Base-by-base conservation (phyloP, 2,113 vertebrate species). In the Engystomops pustulosus region DNA sequence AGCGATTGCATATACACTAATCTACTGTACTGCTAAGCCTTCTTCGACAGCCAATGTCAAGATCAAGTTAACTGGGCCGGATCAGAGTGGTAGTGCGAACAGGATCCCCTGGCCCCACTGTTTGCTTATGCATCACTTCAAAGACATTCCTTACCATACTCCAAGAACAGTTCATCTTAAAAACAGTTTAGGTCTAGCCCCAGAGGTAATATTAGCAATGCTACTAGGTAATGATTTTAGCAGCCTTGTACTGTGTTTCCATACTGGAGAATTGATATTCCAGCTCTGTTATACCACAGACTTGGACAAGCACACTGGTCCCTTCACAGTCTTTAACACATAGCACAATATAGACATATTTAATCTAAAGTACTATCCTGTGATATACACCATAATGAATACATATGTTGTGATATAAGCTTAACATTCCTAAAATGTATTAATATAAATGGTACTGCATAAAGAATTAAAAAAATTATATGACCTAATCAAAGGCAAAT, bases 201-300 rank as follows among this genome's bases (percentile, higher is more conserved):
- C 82, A 68, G 78, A 55, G 60, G 82, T 84, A 84, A 68, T 69
- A 84, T 84, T 65, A 77, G 38, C 32, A 77, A 17, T 75, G 72
- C 74, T 77, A 77, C 72, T 68, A 49, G 27, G 32, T 84, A 84
- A 77, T 77, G 58, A 47, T 53, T 84, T 84, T 84, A 69, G 72
- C 82, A 77, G 82, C 36, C 20, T 6, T 55, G 47, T 36, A 45
- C 45, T 44, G 17, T 53, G 32, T 36, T 55, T 84, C 58, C 38
- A 74, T 62, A 75, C 10, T 14, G 25, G 25, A 45, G 58, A 78
- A 78, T 78, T 14, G 34, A 78, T 78, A 78, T 41, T 78, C 51
- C 51, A 60, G 75, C 34, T 60, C 51, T 55, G 32, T 36, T 20
- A 17, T 12, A 47, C n/a, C 70, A 74, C 41, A 49, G 4, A 47